Base-by-base conservation (phyloP, 2,888 invertebrate species). In the Panopea generosa region DNA sequence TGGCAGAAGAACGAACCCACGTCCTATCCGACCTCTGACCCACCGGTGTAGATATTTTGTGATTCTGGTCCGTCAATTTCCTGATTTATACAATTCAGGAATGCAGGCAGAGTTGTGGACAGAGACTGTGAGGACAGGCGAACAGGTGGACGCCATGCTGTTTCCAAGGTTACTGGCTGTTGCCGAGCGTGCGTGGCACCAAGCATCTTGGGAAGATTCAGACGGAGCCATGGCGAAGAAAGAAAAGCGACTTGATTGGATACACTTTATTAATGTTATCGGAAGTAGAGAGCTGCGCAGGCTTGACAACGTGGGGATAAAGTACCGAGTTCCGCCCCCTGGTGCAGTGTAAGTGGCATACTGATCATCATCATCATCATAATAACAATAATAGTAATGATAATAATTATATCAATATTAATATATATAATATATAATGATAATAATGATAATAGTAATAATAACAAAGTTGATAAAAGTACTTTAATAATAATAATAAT, bases 171-270 rank as follows among this genome's bases (percentile, higher is more conserved):
- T 89, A 3, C 62, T 90, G 26, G 90, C 91, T 1, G 68, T 90
- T 18, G 91, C 91, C 0, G 91, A 91, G 77, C 72, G 91, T 24
- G 83, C 86, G 2, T 91, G 91, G 91, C 90, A 91, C 63, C 77
- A 83, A 26, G 89, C 89, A 24, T n/a, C 61, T 0, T 91, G 90
- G 90, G 90, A 91, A 60, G 65, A 75, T 2, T 18, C 49, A 1
- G 50, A 70, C 6, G 59, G 60, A 22, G 62, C 66, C 4, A 56
- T 52, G 6, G 57, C 77, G 55, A 40, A 66, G 7, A 11, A 43
- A 4, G 63, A 45, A 6, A 67, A 73, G 56, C 53, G 70, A 7
- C 20, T 61, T 14, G 89, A 89, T 27, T 89, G 88, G 86, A 55
- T 70, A 22, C 52, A 55, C 7, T 90, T 90, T 70, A 82, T 86